Evolutionary conservation across 2,113 vertebrate species (phyloP), one percentile per base, ranked within the genome.

Genomic region (Larimichthys polyactis): DNA sequence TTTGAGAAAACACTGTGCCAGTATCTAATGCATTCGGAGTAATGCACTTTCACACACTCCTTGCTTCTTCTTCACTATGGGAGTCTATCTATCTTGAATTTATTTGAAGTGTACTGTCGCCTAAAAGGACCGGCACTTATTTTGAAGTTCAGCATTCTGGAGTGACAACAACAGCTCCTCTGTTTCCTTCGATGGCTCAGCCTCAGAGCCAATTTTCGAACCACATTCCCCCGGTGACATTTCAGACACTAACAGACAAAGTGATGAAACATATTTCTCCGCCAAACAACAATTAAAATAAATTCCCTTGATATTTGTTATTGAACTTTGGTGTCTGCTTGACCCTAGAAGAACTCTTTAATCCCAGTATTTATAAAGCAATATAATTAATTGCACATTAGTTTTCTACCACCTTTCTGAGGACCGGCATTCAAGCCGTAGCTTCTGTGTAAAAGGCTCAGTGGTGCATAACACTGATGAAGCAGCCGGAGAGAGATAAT

Each of bases 401-500:
- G 68, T 60, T 79, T 60, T 55, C 17, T 24, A 24, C 43, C 72
- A 62, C 77, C 66, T 32, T 48, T 82, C 59, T 63, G 64, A 83
- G 82, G 67, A 66, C 5, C 66, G 78, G 63, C 49, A 20, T 75
- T 71, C 51, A 51, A 59, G 66, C 57, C 29, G 2, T 16, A 65
- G 55, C 15, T 48, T 59, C 79, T 60, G 76, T 78, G 57, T 44
- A 16, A 81, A 79, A 82, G 36, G 57, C 75, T 78, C 79, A 52
- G 71, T 4, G 62, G 72, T 83, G 83, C 79, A 15, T 70, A 87
- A 63, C 72, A 75, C 48, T 75, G 82, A 84, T 70, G 83, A 80
- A 76, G 74, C 87, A 86, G 75, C 81, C 68, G 20, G 57, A 87
- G 60, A 87, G 85, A 91, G 83, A 82, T 86, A 85, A 91, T 91